phyloP scores from a whole-genome alignment of 2,888 invertebrate genomes.

The Ernsta delagoae region DNA sequence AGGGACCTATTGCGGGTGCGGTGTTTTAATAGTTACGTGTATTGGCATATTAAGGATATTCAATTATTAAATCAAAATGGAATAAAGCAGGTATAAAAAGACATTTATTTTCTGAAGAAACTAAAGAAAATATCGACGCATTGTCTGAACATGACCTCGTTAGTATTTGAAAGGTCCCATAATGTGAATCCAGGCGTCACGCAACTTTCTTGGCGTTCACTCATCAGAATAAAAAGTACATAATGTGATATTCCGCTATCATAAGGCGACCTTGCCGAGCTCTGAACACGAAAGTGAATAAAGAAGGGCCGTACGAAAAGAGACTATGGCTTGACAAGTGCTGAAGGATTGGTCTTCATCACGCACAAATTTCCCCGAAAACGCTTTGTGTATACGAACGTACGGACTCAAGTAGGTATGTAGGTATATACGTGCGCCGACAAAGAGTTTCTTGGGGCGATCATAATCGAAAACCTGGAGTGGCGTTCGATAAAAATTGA shows the following conservation, averaged over 20 bases:
- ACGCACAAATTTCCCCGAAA: conserved; percentile 71
- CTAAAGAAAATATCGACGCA: conserved; percentile 46
- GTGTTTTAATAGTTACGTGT: conserved; percentile 6
- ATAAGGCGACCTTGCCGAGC: conserved; percentile 54
- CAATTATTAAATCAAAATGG: background rate
- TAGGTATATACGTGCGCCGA: conserved; percentile 22
- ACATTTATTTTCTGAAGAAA: too few species aligned
- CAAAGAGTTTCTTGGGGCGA: conserved; percentile 46
- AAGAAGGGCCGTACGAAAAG: conserved; percentile 62
- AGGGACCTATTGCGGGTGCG: conserved; percentile 15
- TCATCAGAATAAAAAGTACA: conserved; percentile 77
- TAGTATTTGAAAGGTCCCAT: conserved; percentile 81
- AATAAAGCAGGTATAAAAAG: too few species aligned
- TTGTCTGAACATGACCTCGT: conserved; percentile 70
- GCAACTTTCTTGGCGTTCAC: conserved; percentile 79
- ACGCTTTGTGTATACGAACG: conserved; percentile 45
- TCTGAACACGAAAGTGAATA: conserved; percentile 73
- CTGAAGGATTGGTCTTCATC: conserved; percentile 75
- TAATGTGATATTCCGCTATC: conserved; percentile 69
- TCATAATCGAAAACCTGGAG: conserved; percentile 57
- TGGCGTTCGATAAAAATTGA: conserved; percentile 67
- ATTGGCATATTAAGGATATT: background rate
- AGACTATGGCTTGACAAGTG: conserved; percentile 71
- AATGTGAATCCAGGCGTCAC: conserved; percentile 79
- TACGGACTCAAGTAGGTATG: conserved; percentile 8